Base-by-base conservation (phyloP, 2,888 invertebrate species). In the Cepaea hortensis region DNA sequence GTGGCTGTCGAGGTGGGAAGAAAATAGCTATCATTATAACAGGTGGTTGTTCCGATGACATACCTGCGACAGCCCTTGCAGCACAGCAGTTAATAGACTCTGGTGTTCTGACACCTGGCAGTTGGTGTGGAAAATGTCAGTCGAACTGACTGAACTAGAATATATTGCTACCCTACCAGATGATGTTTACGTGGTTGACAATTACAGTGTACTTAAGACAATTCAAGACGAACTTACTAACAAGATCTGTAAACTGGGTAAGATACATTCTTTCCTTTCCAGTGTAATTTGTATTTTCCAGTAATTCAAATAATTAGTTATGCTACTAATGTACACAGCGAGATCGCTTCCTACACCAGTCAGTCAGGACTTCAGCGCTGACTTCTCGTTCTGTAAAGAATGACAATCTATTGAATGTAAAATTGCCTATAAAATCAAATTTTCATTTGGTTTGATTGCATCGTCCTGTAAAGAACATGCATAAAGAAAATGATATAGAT, bases 131-230 rank as follows among this genome's bases (percentile, higher is more conserved):
- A 23, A n/a, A 13, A 62, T 80, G 7, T 62, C 4, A 62, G 62
- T 23, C 61, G 9, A 61, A n/a, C 3, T 23, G 80, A n/a, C 3
- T 23, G 80, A 80, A 5, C 62, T 80, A 46, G 62, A 61, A 15
- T 6, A 11, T 7, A 80, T 62, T 62, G 80, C 80, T 61, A 35
- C 80, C 9, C 61, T 80, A 15, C 62, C 80, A n/a, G 80, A 80
- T 62, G 62, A 80, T 80, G 80, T 80, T 23, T 80, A 80, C 62
- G 18, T 23, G 61, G 80, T 80, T 48, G 62, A 62, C 80, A 80
- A 62, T 23, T 80, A 62, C 62, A 46, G 46, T 62, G 61, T 80
- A 20, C 55, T 80, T 13, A 6, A 80, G 61, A 80, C 61, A 50
- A 61, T 80, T 15, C 18, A 62, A 23, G 80, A 80, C 13, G 80